Percentiles rank a stretch among this genome's conserved stretches.
Conservation (phyloP, 2,888 invertebrate genomes). For the Latrodectus hesperus region DNA sequence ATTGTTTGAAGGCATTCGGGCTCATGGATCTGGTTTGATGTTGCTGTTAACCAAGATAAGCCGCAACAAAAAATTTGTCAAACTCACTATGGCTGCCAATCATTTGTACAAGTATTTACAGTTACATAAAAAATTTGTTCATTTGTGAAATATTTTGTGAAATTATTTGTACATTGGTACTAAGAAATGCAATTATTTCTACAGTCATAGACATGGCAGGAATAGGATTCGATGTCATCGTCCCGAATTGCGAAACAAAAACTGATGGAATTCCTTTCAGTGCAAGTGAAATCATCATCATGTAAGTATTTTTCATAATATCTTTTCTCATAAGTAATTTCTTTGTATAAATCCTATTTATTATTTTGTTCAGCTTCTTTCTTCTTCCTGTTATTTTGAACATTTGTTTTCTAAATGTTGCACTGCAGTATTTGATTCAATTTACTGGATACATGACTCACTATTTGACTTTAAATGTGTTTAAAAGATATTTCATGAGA, state of each 20-base stretch:
- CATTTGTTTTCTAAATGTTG: neutral
- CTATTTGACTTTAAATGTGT: no score
- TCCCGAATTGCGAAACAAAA: conserved; percentile 39
- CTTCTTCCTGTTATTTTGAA: neutral
- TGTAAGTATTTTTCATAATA: conserved; percentile 33
- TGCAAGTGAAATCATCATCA: conserved; percentile 18
- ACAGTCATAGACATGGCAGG: conserved; percentile 25
- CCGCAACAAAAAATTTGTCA: neutral
- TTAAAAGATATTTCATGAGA: no score
- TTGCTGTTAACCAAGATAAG: no score
- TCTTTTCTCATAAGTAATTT: neutral
- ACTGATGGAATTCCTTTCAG: conserved; percentile 14
- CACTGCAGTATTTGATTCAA: no score
- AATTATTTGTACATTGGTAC: neutral
- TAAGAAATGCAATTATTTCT: neutral
- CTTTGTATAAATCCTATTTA: no score
- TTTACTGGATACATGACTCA: no score
- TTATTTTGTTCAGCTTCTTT: neutral
- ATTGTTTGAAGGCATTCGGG: no score
- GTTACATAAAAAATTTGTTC: neutral
- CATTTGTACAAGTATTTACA: neutral
- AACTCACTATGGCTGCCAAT: neutral
- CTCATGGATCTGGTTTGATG: no score
- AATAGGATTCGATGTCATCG: conserved; percentile 14
- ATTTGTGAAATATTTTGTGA: no score